Evolutionary conservation across 2,888 invertebrate species (phyloP).

Genomic region (Steinernema hermaphroditum): DNA sequence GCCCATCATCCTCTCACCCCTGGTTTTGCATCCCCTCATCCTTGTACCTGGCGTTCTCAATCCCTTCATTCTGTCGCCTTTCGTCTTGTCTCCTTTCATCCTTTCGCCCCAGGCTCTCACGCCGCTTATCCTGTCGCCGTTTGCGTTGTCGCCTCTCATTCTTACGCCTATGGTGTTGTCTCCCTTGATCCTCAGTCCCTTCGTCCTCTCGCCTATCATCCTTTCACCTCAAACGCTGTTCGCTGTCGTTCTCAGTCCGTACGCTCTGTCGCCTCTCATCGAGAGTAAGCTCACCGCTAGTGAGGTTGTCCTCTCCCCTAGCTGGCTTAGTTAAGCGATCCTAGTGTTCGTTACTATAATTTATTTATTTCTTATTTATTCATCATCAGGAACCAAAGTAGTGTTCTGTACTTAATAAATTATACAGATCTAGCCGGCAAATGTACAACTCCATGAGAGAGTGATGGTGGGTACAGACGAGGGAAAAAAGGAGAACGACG

Average conservation of each 20-base stretch:
- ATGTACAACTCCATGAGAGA: too few relatives aligned
- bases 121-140: conserved; percentile 59
- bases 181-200: conserved; percentile 54
- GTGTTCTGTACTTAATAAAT: conserved; percentile 34
- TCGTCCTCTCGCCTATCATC: conserved; percentile 62
- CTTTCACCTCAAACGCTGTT: conserved; percentile 62
- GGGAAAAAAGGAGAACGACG: too few relatives aligned
- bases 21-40: conserved; percentile 38
- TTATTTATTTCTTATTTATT: conserved; percentile 13
- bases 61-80: conserved; percentile 58
- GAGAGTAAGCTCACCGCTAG: conserved; percentile 60
- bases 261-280: conserved; percentile 61
- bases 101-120: conserved; percentile 49
- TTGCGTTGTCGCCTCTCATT: conserved; percentile 60
- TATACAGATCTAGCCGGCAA: conserved; percentile 48
- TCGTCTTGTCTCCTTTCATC: conserved; percentile 55
- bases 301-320: conserved; percentile 62
- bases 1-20: conserved; percentile 54
- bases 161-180: conserved; percentile 58
- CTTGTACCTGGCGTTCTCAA: conserved; percentile 52
- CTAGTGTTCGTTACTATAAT: neutral
- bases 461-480: too few relatives aligned
- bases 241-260: conserved; percentile 62
- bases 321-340: conserved; percentile 56
- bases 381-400: neutral